Conservation (phyloP, 1,140 invertebrate genomes). For the Penaeus vannamei region DNA sequence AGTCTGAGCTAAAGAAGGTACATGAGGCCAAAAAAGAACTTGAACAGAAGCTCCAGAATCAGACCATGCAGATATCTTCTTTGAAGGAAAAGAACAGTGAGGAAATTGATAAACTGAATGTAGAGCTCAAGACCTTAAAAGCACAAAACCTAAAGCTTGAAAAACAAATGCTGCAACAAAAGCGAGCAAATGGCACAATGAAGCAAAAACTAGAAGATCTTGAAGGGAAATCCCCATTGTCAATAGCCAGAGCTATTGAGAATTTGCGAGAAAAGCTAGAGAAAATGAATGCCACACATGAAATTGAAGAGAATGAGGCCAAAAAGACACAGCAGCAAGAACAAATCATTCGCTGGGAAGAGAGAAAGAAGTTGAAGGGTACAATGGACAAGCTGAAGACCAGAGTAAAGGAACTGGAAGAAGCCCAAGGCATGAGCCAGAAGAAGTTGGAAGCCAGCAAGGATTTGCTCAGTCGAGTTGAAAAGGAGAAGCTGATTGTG, state of each 20-base stretch:
- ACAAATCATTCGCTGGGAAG: constrained; percentile 58
- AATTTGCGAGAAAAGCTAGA: constrained; percentile 54
- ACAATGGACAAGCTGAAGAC: constrained; percentile 54
- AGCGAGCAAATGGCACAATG: constrained; percentile 36
- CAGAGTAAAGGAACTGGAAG: constrained; percentile 55
- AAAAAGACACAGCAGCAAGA: constrained; percentile 51
- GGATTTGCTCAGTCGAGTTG: constrained; percentile 50
- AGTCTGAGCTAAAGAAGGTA: constrained; percentile 42
- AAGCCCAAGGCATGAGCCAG: not conserved
- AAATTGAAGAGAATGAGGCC: constrained; percentile 45
- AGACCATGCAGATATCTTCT: not conserved
- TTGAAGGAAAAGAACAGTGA: constrained; percentile 37
- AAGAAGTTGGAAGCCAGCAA: constrained; percentile 54
- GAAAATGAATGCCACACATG: constrained; percentile 51
- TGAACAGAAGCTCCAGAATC: constrained; percentile 25
- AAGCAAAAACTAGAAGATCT: constrained; percentile 60
- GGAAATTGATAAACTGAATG: constrained; percentile 47
- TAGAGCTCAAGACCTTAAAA: constrained; percentile 54
- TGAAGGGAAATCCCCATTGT: constrained; percentile 52
- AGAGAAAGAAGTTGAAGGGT: constrained; percentile 52
- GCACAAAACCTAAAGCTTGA: constrained; percentile 42
- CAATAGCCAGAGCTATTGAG: constrained; percentile 53
- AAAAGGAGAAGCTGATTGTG: constrained; percentile 53
- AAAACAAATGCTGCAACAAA: constrained; percentile 51
- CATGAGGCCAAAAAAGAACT: constrained; percentile 40